Evolutionary conservation across 2,888 invertebrate species (phyloP).

Genomic region (Spisula solida): DNA sequence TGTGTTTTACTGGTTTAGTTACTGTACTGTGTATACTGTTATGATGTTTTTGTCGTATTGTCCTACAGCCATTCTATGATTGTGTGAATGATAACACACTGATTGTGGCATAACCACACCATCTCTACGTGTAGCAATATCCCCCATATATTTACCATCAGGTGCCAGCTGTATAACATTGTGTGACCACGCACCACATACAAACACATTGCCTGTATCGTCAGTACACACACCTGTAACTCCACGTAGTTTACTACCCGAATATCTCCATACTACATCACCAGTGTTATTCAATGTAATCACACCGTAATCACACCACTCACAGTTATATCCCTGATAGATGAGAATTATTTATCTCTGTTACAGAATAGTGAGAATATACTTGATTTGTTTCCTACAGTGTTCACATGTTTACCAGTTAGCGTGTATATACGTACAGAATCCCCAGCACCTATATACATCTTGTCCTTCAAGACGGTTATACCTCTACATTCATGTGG

Average conservation of each 20-base stretch:
- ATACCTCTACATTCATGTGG: neutral
- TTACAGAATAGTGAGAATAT: too few species aligned
- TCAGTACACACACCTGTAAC: neutral
- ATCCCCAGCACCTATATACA: too few species aligned
- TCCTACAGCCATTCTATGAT: neutral
- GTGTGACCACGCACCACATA: neutral
- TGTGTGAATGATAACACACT: neutral
- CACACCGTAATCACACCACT: neutral
- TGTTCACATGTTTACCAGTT: too few species aligned
- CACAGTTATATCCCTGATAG: neutral
- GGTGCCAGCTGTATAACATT: constrained; percentile 4
- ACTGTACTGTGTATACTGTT: neutral
- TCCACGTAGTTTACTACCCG: neutral
- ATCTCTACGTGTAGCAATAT: neutral
- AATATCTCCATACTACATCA: constrained; percentile 20
- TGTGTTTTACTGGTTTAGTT: neutral
- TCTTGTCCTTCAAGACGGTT: too few species aligned
- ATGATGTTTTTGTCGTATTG: neutral
- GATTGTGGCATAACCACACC: neutral
- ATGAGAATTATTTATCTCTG: neutral
- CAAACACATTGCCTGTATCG: constrained; percentile 9
- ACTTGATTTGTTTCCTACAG: too few species aligned
- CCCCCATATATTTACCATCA: constrained; percentile 8
- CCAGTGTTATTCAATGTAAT: constrained; percentile 5
- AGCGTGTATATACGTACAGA: too few species aligned